A percentile compares a stretch with the other conserved stretches of the same genome.
phyloP scores from a whole-genome alignment of 2,113 vertebrate genomes.

The Barbus barbus region DNA sequence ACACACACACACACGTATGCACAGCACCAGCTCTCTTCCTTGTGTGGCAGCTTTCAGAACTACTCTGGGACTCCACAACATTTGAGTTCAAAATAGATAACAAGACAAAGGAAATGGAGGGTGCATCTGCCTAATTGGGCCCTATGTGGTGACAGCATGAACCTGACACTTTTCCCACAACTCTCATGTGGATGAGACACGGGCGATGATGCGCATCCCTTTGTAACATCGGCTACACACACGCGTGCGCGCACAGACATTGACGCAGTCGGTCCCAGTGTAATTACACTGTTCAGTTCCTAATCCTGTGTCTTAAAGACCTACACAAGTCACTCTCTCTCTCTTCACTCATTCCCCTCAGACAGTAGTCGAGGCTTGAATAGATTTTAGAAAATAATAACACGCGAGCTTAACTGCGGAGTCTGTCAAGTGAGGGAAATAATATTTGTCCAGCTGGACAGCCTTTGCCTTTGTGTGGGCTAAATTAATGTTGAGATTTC shows the following conservation, averaged over 20 bases:
- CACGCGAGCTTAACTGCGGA: slow-evolving; percentile 86
- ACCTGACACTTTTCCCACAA: slow-evolving; percentile 61
- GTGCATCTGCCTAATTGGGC: slow-evolving; percentile 75
- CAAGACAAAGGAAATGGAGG: slow-evolving; percentile 71
- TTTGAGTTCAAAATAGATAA: slow-evolving; percentile 78
- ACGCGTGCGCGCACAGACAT: slow-evolving; percentile 49
- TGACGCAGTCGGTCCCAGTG: slow-evolving; percentile 56
- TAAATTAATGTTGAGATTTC: slow-evolving; percentile 99
- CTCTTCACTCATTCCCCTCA: slow-evolving; percentile 49
- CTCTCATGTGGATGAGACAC: slow-evolving; percentile 52
- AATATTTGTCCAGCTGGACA: slow-evolving; percentile 99
- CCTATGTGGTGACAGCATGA: slow-evolving; percentile 67
- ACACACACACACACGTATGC: neutral
- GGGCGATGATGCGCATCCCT: slow-evolving; percentile 55
- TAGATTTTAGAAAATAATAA: slow-evolving; percentile 79
- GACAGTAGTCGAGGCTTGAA: slow-evolving; percentile 66
- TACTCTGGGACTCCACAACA: slow-evolving; percentile 72
- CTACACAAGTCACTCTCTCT: slow-evolving; percentile 68
- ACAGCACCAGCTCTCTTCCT: slow-evolving; percentile 22
- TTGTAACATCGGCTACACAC: slow-evolving; percentile 55
- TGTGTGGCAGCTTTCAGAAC: slow-evolving; percentile 68
- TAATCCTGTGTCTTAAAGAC: slow-evolving; percentile 81
- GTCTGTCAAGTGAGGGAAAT: slow-evolving; percentile 94
- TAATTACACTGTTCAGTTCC: slow-evolving; percentile 80
- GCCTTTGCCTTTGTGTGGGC: slow-evolving; percentile 89